Base-by-base conservation (phyloP, 2,797 vertebrate genomes). In the Sphenopsis melanotis region DNA sequence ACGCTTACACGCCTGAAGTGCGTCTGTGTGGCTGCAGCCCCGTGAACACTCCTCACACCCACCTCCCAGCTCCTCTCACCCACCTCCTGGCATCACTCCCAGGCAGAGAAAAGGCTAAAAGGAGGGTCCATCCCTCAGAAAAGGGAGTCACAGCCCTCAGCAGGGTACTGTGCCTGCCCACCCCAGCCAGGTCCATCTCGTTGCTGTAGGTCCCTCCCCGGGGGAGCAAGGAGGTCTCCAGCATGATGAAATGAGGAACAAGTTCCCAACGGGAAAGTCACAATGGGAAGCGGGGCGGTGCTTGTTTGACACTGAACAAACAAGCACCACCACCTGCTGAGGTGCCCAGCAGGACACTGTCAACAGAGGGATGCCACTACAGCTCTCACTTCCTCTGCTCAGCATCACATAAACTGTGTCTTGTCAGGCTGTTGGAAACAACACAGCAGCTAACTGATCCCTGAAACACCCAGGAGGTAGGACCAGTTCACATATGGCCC, bases 1-100 rank as follows among this genome's bases (percentile, higher is more conserved):
- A 60, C 0, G 0, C 44, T 78, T 3, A 1, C 27, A 44, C 0
- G 0, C 7, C 47, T n/a, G 12, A 79, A 46, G 22, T 0, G 7
- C 2, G 12, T 12, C 49, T 50, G 65, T 15, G 34, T 2, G 2
- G 55, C 47, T 11, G 5, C 11, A 8, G 47, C 34, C 16, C 0
- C 0, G 13, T 9, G 26, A 77, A 70, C 7, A 1, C 16, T 55
- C 21, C 59, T 61, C 44, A 49, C 29, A 41, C 8, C 24, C 22
- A 53, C 22, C 19, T 60, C n/a, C 46, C 34, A 11, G 34, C 34
- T 60, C 39, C 68, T 46, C 63, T 47, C 15, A 9, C 15, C 34
- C 36, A 20, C 34, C 63, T 69, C 29, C 37, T 16, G 0, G 30
- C 29, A 44, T n/a, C 1, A 3, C 34, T 44, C 19, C 42, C 27